These are phyloP conservation scores for Eilema depressum DNA, from an alignment of 2,888 invertebrate genomes.

Conservation along the genomic window DNA sequence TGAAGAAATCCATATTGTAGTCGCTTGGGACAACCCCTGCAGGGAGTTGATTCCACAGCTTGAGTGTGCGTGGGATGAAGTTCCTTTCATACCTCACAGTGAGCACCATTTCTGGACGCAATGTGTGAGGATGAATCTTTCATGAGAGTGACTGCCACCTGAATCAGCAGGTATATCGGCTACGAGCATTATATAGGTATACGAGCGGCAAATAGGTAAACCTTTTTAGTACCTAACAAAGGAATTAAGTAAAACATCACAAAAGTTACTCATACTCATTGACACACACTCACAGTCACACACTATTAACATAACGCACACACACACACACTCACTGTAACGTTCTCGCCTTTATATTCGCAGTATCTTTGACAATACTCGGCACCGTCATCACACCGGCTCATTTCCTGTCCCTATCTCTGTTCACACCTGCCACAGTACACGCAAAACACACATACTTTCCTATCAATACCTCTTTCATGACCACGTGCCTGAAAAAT, in stretches of 20 bases:
- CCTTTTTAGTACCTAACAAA: no score
- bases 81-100: no score
- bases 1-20: no score
- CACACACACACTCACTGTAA: not conserved
- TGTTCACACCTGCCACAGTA: conserved; percentile 57
- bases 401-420: conserved; percentile 53
- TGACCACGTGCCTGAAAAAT: conserved; percentile 14
- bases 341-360: conserved; percentile 13
- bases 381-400: conserved; percentile 47
- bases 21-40: no score
- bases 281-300: not conserved
- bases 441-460: conserved; percentile 71
- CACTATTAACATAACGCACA: not conserved
- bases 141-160: no score
- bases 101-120: no score
- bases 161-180: no score
- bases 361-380: conserved; percentile 26
- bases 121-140: no score
- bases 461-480: conserved; percentile 62
- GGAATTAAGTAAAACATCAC: not conserved
- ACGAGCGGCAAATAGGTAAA: no score
- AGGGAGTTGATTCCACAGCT: no score
- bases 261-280: not conserved
- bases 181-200: no score
- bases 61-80: no score